These are phyloP conservation scores for Dorcus hopei DNA, from an alignment of 2,888 invertebrate species.

Conservation along the genomic window DNA sequence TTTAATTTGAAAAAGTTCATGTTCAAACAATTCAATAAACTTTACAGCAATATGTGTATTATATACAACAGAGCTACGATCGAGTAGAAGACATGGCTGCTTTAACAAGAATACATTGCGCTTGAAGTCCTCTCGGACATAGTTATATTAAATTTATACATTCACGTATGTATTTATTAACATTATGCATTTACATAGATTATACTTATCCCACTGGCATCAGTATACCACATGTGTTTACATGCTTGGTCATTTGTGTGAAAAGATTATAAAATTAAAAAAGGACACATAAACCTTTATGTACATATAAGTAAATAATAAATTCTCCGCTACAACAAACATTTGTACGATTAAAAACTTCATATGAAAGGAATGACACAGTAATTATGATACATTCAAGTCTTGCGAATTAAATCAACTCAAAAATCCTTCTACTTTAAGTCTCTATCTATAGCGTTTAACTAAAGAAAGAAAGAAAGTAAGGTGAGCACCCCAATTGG, in stretches of 20 bases:
- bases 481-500: constrained; percentile 23
- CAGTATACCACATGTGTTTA: constrained; percentile 27
- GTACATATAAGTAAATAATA: no score
- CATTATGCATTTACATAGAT: constrained; percentile 35
- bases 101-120: constrained; percentile 37
- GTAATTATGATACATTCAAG: no score
- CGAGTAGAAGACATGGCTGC: constrained; percentile 6
- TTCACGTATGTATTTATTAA: constrained; percentile 23
- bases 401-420: no score
- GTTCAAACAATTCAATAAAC: constrained; percentile 15
- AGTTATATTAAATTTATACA: no score
- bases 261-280: constrained; percentile 33
- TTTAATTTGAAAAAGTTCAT: neutral
- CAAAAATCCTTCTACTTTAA: no score
- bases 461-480: constrained; percentile 10
- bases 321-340: no score
- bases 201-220: constrained; percentile 30
- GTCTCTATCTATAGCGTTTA: no score
- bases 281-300: constrained; percentile 23
- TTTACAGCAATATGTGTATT: constrained; percentile 38
- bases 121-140: constrained; percentile 21
- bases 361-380: no score
- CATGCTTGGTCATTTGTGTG: constrained; percentile 36
- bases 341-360: no score
- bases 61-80: constrained; percentile 33